Percentiles rank a stretch among this genome's conserved stretches.
Conservation (phyloP, 2,113 vertebrate species). For the Noctilio leporinus region DNA sequence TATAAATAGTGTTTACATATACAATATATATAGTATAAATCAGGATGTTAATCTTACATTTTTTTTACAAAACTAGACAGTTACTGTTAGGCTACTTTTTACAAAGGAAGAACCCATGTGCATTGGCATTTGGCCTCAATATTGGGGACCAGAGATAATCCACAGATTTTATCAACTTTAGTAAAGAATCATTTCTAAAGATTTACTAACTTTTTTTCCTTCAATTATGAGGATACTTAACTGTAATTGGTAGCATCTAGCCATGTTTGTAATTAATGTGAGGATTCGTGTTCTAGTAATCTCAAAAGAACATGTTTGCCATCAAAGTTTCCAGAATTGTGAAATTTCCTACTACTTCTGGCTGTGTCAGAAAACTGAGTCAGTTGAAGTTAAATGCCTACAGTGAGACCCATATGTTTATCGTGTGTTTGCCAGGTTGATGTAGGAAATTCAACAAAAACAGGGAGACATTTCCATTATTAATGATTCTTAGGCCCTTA, state of each 20-base stretch:
- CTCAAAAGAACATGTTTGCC: background rate
- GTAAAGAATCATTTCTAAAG: background rate
- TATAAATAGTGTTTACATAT: background rate
- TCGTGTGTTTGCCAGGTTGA: constrained; percentile 21
- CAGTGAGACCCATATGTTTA: constrained; percentile 40
- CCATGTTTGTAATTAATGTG: background rate
- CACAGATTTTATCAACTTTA: background rate
- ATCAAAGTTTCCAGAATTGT: background rate
- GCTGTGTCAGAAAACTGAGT: constrained; percentile 9
- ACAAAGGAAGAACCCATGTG: background rate
- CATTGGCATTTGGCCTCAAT: background rate
- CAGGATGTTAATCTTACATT: background rate
- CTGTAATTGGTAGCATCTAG: background rate
- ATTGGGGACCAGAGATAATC: background rate
- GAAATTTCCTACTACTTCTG: background rate
- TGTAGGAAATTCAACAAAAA: background rate
- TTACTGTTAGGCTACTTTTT: background rate
- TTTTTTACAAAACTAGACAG: background rate
- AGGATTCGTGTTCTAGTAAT: background rate
- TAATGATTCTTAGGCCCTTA: constrained; percentile 30
- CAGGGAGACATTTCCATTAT: constrained; percentile 41
- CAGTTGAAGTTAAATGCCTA: constrained; percentile 33
- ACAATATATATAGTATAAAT: background rate
- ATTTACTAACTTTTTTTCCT: background rate
- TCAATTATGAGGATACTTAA: background rate